phyloP scores from a whole-genome alignment of 1,140 invertebrate genomes.

The Caenorhabditis brenneri region DNA sequence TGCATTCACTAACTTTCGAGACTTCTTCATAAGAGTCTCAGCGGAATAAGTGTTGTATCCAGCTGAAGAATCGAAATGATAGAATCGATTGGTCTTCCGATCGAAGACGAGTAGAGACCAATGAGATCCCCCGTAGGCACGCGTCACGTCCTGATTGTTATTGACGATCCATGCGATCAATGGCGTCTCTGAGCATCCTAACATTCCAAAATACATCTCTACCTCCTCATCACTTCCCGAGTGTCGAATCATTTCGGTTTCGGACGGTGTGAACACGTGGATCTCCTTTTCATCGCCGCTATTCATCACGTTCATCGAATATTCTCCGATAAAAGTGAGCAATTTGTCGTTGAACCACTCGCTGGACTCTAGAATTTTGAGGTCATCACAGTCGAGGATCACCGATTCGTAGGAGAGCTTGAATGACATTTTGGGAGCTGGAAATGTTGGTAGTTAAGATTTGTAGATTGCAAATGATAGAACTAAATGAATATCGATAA shows the following conservation, averaged over 20 bases:
- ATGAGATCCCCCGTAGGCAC: slow-evolving; percentile 21
- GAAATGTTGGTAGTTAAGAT: too few relatives aligned
- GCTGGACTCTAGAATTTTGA: background rate
- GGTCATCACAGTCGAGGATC: background rate
- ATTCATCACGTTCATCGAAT: background rate
- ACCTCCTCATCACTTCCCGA: background rate
- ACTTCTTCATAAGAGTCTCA: background rate
- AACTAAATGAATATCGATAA: too few relatives aligned
- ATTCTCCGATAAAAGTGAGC: slow-evolving; percentile 28
- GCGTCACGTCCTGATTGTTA: slow-evolving; percentile 15
- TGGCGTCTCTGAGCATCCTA: background rate
- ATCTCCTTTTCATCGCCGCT: background rate
- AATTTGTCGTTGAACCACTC: slow-evolving; percentile 49
- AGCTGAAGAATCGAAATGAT: background rate
- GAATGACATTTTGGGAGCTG: background rate
- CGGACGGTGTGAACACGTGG: background rate
- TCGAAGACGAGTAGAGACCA: slow-evolving; percentile 17
- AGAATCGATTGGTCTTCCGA: background rate
- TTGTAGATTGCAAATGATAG: too few relatives aligned
- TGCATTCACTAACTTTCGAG: background rate
- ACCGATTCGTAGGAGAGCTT: slow-evolving; percentile 16
- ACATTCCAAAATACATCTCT: background rate
- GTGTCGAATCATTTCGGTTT: background rate
- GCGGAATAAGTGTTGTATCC: background rate
- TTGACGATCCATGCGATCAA: slow-evolving; percentile 33